phyloP scores from a whole-genome alignment of 2,113 vertebrate species.

The Sardina pilchardus region DNA sequence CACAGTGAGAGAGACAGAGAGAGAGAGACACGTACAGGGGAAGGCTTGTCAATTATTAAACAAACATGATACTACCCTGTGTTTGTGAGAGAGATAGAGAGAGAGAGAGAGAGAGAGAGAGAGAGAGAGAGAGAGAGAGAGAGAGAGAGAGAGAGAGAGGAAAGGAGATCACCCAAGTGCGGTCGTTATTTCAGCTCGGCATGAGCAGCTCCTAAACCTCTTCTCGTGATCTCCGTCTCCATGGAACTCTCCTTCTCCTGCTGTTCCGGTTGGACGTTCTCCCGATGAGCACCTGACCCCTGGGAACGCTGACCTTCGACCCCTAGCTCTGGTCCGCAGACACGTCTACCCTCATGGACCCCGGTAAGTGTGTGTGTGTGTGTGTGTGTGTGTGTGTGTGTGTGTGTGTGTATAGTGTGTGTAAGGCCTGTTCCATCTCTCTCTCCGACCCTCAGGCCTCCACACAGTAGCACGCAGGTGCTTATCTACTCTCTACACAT shows the following conservation, averaged over 20 bases:
- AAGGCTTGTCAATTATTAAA: constrained; percentile 45
- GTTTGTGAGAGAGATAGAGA: neutral
- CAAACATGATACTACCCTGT: constrained; percentile 33
- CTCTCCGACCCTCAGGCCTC: neutral
- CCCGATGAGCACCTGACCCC: neutral
- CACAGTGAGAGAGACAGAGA: neutral
- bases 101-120: constrained; percentile 17
- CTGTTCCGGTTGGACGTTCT: neutral
- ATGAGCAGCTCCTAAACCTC: neutral
- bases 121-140: neutral
- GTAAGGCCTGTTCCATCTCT: constrained; percentile 19
- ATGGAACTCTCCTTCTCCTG: neutral
- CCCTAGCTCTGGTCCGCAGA: neutral
- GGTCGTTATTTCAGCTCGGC: neutral
- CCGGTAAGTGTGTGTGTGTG: too few species aligned
- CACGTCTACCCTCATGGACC: constrained; percentile 31
- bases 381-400: too few species aligned
- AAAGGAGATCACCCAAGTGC: neutral
- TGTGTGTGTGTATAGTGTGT: too few species aligned
- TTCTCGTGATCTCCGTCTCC: neutral
- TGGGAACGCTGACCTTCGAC: constrained; percentile 24
- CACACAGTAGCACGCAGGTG: too few species aligned
- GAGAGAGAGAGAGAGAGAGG: neutral
- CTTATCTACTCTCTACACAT: too few species aligned
- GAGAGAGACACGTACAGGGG: constrained; percentile 27